Evolutionary conservation across 1,140 invertebrate species (phyloP), one percentile per base, ranked within the genome.

Genomic region (Magallana gigas): DNA sequence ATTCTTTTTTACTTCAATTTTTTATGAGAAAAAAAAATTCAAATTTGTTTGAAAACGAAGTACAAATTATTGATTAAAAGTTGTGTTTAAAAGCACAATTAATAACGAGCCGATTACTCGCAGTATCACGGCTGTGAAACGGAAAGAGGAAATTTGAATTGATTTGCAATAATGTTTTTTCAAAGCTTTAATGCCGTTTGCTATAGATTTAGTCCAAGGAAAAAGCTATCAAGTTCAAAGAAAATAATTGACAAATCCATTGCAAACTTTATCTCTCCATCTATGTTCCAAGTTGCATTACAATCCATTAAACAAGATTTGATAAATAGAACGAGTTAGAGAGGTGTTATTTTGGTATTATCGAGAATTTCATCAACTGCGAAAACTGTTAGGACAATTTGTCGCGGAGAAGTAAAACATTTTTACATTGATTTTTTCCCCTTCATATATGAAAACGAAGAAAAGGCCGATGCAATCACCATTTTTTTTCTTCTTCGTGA

Each of bases 111-210:
- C 85, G 62, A 82, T 80, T 86, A 86, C 82, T 76, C 68, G 11
- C 12, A 36, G 68, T 76, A 76, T 76, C 68, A 76, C 68, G 68
- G 68, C 48, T 71, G 82, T 60, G 57, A 83, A 84, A 84, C 86
- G 86, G 86, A 87, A 87, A 82, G 6, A 58, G 86, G 86, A 87
- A 87, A 87, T 87, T 87, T 81, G 80, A 87, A 87, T 87, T 62
- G 86, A 87, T 83, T 83, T 57, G 81, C 57, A 83, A 83, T 83
- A 76, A 76, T 76, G 68, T 76, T 76, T 36, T 48, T 18, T 76
- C 68, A 76, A 76, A 76, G 68, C 68, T 76, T 76, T 76, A 29
- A 48, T 76, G 68, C 68, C 68, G 68, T 76, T 76, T 76, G 68
- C 68, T 76, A 76, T 76, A 76, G 68, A 76, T 76, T 76, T 76